Evolutionary conservation across 2,888 invertebrate species (phyloP).

Genomic region (Junonia oenone): DNA sequence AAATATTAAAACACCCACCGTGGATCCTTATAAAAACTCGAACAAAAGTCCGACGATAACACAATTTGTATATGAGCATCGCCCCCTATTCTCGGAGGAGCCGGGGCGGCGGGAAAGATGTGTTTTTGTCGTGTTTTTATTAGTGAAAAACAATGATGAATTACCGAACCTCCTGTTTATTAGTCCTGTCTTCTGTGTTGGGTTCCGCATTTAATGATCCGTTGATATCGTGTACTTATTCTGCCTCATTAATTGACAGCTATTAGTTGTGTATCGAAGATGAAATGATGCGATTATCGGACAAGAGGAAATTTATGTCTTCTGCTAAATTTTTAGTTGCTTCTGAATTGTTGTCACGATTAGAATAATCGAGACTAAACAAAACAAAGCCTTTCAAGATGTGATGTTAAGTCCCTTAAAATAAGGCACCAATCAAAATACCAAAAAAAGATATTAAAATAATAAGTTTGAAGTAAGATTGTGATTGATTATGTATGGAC

Average conservation of each 20-base stretch:
- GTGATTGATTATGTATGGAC: no score
- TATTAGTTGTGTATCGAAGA: background rate
- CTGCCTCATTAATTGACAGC: background rate
- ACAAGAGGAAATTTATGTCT: no score
- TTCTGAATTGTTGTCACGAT: no score
- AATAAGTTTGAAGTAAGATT: no score
- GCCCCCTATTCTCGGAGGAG: conserved; percentile 5
- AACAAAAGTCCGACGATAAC: conserved; percentile 14
- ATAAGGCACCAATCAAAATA: no score
- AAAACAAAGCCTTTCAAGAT: no score
- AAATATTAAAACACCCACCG: no score
- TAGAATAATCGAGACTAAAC: no score
- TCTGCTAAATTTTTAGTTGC: background rate
- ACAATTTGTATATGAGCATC: conserved; percentile 17
- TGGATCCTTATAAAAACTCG: background rate
- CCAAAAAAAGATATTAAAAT: no score
- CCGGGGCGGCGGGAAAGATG: conserved; percentile 12
- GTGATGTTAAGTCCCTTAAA: no score
- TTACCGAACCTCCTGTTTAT: conserved; percentile 64
- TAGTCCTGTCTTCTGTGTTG: conserved; percentile 41
- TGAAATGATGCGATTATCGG: no score
- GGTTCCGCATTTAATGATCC: conserved; percentile 17
- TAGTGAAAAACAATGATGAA: conserved; percentile 73
- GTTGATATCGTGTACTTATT: background rate
- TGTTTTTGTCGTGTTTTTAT: conserved; percentile 64